Conservation (phyloP, 92 coral and sea anemone genomes). For the Porites lobata region DNA sequence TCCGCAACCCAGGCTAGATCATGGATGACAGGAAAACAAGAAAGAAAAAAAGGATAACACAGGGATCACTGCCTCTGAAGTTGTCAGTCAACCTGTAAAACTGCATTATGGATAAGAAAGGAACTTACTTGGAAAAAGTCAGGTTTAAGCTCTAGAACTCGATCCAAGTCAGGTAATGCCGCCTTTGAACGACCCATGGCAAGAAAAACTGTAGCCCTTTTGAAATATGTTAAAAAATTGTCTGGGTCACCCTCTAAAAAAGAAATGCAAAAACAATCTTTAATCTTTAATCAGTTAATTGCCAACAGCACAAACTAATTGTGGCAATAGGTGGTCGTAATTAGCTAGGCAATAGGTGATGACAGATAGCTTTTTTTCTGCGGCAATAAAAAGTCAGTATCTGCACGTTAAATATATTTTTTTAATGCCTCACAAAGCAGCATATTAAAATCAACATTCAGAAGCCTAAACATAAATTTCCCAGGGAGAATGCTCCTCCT, state of each 20-base stretch:
- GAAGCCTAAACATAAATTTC: too few relatives aligned
- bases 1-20: too few relatives aligned
- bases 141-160: conserved; percentile 91
- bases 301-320: neutral
- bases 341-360: neutral
- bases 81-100: too few relatives aligned
- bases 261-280: too few relatives aligned
- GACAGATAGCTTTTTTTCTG: too few relatives aligned
- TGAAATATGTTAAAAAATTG: conserved; percentile 93
- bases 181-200: conserved; percentile 98
- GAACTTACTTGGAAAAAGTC: conserved; percentile 89
- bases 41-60: too few relatives aligned
- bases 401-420: neutral
- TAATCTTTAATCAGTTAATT: too few relatives aligned
- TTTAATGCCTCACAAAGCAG: neutral
- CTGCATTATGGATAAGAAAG: too few relatives aligned
- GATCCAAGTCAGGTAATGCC: conserved; percentile 95
- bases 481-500: too few relatives aligned
- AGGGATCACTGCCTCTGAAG: too few relatives aligned
- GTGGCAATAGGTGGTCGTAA: neutral
- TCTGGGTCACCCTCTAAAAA: conserved; percentile 96
- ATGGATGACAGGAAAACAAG: too few relatives aligned
- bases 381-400: neutral
- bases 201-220: conserved; percentile 97
- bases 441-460: too few relatives aligned